These are phyloP conservation scores for Drosophila peninsularis DNA, from an alignment of 2,888 invertebrate species.

Conservation along the genomic window DNA sequence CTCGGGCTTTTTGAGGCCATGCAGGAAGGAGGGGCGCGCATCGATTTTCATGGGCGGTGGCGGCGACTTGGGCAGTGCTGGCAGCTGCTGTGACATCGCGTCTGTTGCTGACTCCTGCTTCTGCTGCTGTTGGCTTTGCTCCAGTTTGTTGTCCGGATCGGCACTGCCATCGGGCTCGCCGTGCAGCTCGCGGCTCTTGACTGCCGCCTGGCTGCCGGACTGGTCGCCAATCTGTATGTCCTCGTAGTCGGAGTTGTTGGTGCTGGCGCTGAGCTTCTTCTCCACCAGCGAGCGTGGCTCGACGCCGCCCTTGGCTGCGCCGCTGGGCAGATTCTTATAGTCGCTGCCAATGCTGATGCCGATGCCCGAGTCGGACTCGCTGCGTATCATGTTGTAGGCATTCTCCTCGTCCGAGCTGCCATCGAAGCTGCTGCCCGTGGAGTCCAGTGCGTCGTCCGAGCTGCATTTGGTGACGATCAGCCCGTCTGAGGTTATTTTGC, in stretches of 20 bases:
- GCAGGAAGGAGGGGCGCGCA: constrained; percentile 89
- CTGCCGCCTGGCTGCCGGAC: constrained; percentile 68
- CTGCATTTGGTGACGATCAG: constrained; percentile 84
- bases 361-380: constrained; percentile 85
- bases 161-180: constrained; percentile 95
- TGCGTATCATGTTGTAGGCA: constrained; percentile 84
- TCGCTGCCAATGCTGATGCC: constrained; percentile 84
- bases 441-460: constrained; percentile 84
- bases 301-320: constrained; percentile 37
- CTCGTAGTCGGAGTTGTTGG: constrained; percentile 84
- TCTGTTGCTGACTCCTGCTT: constrained; percentile 83
- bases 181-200: constrained; percentile 90
- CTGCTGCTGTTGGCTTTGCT: constrained; percentile 86
- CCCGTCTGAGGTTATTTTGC: constrained; percentile 85
- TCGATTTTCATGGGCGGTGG: constrained; percentile 82
- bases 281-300: constrained; percentile 71
- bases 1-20: constrained; percentile 88
- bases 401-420: constrained; percentile 85
- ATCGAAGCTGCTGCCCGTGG: constrained; percentile 84
- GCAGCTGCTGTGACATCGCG: constrained; percentile 83
- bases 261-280: constrained; percentile 82
- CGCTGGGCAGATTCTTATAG: constrained; percentile 70
- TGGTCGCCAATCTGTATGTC: constrained; percentile 84
- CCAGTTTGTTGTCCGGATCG: constrained; percentile 89
- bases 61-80: constrained; percentile 87